A percentile compares a stretch with the other conserved stretches of the same genome.
These are phyloP conservation scores for Abrostola tripartita DNA, from an alignment of 2,888 invertebrate genomes.

Conservation along the genomic window DNA sequence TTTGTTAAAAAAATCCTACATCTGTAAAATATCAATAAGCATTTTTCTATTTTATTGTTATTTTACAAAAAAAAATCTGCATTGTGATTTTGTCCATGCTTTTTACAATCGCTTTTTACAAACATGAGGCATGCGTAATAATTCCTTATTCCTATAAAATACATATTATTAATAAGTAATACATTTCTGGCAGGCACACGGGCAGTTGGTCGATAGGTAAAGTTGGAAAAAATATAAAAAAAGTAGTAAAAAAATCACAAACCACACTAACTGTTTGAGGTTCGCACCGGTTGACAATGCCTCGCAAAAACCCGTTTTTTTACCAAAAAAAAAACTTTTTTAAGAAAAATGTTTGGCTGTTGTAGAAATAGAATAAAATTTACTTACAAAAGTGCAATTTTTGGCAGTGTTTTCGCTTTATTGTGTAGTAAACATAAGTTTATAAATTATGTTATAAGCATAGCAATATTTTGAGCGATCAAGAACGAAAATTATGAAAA, in stretches of 20 bases:
- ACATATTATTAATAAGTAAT: slow-evolving; percentile 50
- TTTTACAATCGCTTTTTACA: slow-evolving; percentile 62
- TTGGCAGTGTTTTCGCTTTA: slow-evolving; percentile 57
- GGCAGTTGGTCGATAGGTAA: slow-evolving; percentile 79
- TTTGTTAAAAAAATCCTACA: slow-evolving; percentile 23
- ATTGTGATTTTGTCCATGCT: slow-evolving; percentile 61
- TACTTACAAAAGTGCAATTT: slow-evolving; percentile 43
- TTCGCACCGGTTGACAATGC: slow-evolving; percentile 45
- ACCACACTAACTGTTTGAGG: slow-evolving; percentile 55
- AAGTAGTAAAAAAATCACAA: slow-evolving; percentile 46
- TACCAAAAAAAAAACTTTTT: slow-evolving; percentile 17
- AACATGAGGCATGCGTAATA: slow-evolving; percentile 68
- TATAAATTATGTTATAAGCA: slow-evolving; percentile 48
- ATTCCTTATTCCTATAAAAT: slow-evolving; percentile 47
- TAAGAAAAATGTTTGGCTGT: slow-evolving; percentile 54
- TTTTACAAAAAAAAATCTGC: slow-evolving; percentile 33
- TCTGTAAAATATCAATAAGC: slow-evolving; percentile 39
- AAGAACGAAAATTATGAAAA: slow-evolving; percentile 54
- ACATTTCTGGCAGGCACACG: slow-evolving; percentile 72
- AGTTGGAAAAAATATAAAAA: slow-evolving; percentile 53
- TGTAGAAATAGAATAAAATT: slow-evolving; percentile 43
- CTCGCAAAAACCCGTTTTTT: slow-evolving; percentile 16
- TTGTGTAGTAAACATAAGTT: slow-evolving; percentile 54
- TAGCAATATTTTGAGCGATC: slow-evolving; percentile 83
- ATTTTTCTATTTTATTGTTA: slow-evolving; percentile 27